Percentiles rank a stretch among this genome's conserved stretches.
Conservation (phyloP, 2,888 invertebrate genomes). For the Mesopsocus fuscifrons region DNA sequence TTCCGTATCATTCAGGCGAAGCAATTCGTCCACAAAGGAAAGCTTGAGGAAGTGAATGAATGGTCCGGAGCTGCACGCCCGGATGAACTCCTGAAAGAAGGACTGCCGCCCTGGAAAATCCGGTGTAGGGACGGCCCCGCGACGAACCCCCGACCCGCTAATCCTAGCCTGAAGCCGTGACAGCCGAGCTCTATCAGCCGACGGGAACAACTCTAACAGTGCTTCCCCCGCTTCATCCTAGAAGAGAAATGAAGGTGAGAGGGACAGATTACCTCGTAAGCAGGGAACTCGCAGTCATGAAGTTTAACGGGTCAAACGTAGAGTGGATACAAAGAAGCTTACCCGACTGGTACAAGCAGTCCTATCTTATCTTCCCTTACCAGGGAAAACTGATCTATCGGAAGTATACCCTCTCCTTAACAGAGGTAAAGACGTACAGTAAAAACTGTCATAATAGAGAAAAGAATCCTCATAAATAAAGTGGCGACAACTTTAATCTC, state of each 20-base stretch:
- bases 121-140: conserved; percentile 15
- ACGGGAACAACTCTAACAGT: conserved; percentile 21
- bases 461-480: too few relatives aligned
- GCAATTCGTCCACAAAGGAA: conserved; percentile 47
- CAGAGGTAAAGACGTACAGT: too few relatives aligned
- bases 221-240: conserved; percentile 19
- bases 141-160: conserved; percentile 13
- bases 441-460: too few relatives aligned
- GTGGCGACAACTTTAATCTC: too few relatives aligned
- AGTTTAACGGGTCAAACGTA: background rate
- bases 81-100: conserved; percentile 51
- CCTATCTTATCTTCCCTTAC: too few relatives aligned
- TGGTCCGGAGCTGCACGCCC: conserved; percentile 29
- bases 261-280: conserved; percentile 2
- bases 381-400: too few relatives aligned
- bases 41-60: conserved; percentile 53
- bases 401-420: too few relatives aligned
- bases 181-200: conserved; percentile 15
- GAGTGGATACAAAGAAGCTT: background rate
- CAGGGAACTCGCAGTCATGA: conserved; percentile 7
- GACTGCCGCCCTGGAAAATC: conserved; percentile 41
- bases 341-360: too few relatives aligned
- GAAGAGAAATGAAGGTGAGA: too few relatives aligned
- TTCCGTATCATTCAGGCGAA: conserved; percentile 37
- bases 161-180: conserved; percentile 16